phyloP scores from a whole-genome alignment of 2,113 vertebrate genomes.

The Uropsilus gracilis region DNA sequence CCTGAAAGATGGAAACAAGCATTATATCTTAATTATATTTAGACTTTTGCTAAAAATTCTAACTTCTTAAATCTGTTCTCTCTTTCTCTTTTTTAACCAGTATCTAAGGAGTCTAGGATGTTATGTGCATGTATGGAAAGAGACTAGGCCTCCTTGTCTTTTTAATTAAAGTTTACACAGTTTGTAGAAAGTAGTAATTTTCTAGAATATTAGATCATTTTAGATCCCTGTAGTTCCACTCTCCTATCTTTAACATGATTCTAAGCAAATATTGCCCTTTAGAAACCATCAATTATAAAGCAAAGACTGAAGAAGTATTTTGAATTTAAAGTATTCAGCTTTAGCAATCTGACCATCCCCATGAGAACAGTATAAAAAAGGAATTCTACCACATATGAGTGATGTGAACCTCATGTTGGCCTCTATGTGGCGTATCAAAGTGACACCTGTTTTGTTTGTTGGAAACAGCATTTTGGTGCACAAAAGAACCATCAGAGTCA shows the following conservation, averaged over 20 bases:
- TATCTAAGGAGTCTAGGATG: slow-evolving; percentile 59
- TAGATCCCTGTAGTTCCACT: slow-evolving; percentile 62
- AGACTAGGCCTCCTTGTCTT: slow-evolving; percentile 81
- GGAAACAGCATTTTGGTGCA: neutral
- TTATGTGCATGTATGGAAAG: slow-evolving; percentile 50
- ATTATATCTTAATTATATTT: slow-evolving; percentile 62
- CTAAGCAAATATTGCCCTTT: slow-evolving; percentile 62
- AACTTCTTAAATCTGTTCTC: slow-evolving; percentile 54
- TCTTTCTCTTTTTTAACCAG: neutral
- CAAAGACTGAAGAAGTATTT: slow-evolving; percentile 34
- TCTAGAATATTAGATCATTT: slow-evolving; percentile 79
- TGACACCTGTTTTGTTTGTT: neutral
- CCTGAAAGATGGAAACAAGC: slow-evolving; percentile 48
- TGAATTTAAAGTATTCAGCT: slow-evolving; percentile 35
- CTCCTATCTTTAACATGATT: slow-evolving; percentile 54
- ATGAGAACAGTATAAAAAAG: neutral
- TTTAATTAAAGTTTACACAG: slow-evolving; percentile 84
- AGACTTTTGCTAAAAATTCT: slow-evolving; percentile 59
- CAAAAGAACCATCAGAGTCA: neutral
- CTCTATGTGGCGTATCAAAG: neutral
- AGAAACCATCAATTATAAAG: slow-evolving; percentile 59
- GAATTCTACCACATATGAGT: neutral
- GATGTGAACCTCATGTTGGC: neutral
- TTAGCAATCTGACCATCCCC: slow-evolving; percentile 12
- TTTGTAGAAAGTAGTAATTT: slow-evolving; percentile 81